Evolutionary conservation across 2,888 invertebrate genomes (phyloP), one percentile per base, ranked within the genome.

Genomic region (Ectobius pallidus): DNA sequence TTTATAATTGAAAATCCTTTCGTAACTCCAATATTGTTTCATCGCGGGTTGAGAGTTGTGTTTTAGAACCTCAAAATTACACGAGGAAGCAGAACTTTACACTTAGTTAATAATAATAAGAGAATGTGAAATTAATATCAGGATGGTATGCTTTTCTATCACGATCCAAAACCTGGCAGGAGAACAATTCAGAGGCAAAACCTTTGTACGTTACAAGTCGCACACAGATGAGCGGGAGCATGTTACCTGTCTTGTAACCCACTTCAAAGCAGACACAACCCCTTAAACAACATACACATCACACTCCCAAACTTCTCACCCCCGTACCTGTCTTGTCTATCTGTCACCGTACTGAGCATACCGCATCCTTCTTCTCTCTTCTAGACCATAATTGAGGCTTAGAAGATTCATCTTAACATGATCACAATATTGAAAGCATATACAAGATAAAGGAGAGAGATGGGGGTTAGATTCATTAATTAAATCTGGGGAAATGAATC

Each of bases 381-480:
- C 16, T 22, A 25, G 30, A 58, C 58, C 58, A 58, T 58, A 58
- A 58, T 58, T 58, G 58, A 58, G 32, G 58, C 58, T 32, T 58
- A 58, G 27, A 14, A 18, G 30, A 1, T 30, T 30, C 27, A 27
- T 30, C n/a, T 58, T 30, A 30, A 30, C 58, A 30, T 58, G 30
- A 27, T 30, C 44, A 46, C 65, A n/a, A 39, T 39, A 65, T 18
- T 46, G 65, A 34, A 65, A 65, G 44, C 46, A 30, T 46, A 46
- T 16, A n/a, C 25, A 58, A 58, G 58, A 58, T 58, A n/a, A 58
- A 32, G n/a, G n/a, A n/a, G n/a, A n/a, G n/a, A n/a, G n/a, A n/a
- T n/a, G n/a, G n/a, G n/a, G n/a, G n/a, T n/a, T n/a, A n/a, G n/a
- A 65, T 65, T 65, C 65, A 65, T 65, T 65, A 65, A 65, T 65